Conservation (phyloP, 1,140 invertebrate genomes). For the Nylanderia fulva region DNA sequence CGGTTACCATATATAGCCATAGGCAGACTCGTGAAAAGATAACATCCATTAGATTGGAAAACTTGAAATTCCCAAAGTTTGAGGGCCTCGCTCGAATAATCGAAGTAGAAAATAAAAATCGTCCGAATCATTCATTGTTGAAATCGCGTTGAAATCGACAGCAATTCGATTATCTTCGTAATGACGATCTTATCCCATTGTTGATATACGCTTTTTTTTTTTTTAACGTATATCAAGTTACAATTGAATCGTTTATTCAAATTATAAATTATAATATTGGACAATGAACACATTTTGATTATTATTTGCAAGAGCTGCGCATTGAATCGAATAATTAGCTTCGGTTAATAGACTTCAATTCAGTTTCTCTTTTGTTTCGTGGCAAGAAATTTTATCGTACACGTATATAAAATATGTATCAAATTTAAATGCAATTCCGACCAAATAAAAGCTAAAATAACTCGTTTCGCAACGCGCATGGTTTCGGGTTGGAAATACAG, state of each 20-base stretch:
- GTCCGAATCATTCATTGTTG: conserved; percentile 34
- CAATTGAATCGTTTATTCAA: not conserved
- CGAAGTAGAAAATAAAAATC: conserved; percentile 30
- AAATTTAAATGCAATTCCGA: not conserved
- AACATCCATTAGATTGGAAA: conserved; percentile 58
- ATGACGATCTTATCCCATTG: not conserved
- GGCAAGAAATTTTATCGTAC: not conserved
- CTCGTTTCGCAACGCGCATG: not conserved
- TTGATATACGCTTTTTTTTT: not conserved
- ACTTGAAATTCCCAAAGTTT: conserved; percentile 11
- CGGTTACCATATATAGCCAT: conserved; percentile 11
- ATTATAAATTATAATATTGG: not conserved
- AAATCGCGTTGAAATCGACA: conserved; percentile 17
- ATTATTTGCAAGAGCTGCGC: conserved; percentile 1
- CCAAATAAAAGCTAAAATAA: not conserved
- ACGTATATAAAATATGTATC: not conserved
- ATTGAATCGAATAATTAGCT: not conserved
- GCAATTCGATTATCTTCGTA: not conserved
- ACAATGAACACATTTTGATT: not conserved
- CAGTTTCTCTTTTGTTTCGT: not conserved
- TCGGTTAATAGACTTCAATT: not conserved
- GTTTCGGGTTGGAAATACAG: not conserved
- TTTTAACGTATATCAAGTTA: not conserved
- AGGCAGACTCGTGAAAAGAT: conserved; percentile 41
- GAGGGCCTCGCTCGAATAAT: conserved; percentile 8